These are phyloP conservation scores for Adelosebastes latens DNA, from an alignment of 2,797 vertebrate species.

Conservation along the genomic window DNA sequence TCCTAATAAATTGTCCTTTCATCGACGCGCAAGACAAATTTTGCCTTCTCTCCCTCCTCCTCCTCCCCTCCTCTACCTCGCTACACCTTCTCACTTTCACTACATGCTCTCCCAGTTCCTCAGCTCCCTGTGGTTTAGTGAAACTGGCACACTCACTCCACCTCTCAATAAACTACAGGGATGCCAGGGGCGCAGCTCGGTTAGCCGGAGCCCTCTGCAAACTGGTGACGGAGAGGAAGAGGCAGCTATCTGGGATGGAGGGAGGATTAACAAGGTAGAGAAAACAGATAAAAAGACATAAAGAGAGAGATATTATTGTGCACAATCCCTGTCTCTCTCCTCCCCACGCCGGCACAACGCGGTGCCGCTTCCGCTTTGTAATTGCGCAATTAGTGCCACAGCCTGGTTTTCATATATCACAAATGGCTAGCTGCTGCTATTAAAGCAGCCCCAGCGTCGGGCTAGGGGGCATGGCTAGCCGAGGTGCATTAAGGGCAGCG, in stretches of 20 bases:
- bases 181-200: conserved; percentile 50
- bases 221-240: conserved; percentile 18
- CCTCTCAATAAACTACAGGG: conserved; percentile 60
- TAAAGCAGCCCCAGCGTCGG: conserved; percentile 75
- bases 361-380: conserved; percentile 94
- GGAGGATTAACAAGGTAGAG: conserved; percentile 25
- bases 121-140: conserved; percentile 58
- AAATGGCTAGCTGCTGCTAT: conserved; percentile 85
- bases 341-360: conserved; percentile 87
- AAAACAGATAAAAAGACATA: conserved; percentile 20
- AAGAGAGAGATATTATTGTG: conserved; percentile 36
- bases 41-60: conserved; percentile 79
- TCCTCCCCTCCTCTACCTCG: conserved; percentile 54
- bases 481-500: conserved; percentile 94
- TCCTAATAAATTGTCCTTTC: conserved; percentile 96
- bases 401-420: conserved; percentile 97
- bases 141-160: conserved; percentile 66
- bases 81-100: conserved; percentile 38
- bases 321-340: conserved; percentile 79
- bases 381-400: conserved; percentile 98
- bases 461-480: conserved; percentile 78
- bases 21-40: conserved; percentile 90
- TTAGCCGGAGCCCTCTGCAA: conserved; percentile 24
- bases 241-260: conserved; percentile 2
- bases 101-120: conserved; percentile 38